These are phyloP conservation scores for Anagrus nilaparvatae DNA, from an alignment of 1,140 invertebrate species.

Conservation along the genomic window DNA sequence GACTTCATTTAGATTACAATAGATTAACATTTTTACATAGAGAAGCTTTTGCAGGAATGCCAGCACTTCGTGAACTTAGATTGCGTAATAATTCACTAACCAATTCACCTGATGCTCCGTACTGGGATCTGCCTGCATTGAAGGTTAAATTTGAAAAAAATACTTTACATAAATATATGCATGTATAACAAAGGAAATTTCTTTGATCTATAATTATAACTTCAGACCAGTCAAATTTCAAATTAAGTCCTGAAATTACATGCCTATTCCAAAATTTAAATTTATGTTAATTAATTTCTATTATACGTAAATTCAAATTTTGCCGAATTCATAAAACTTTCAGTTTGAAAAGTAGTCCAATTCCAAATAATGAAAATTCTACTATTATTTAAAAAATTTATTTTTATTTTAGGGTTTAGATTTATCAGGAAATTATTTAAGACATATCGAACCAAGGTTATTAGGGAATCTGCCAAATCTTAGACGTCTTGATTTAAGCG, in stretches of 20 bases:
- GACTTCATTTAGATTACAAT: constrained; percentile 72
- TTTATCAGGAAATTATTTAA: constrained; percentile 65
- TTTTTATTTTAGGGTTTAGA: constrained; percentile 51
- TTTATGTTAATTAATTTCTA: neutral
- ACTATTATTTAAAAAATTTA: constrained; percentile 1
- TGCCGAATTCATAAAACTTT: neutral
- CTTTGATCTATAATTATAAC: too few species aligned
- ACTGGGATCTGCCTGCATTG: constrained; percentile 70
- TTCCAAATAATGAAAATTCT: constrained; percentile 2
- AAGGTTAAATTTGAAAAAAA: too few species aligned
- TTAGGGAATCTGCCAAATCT: constrained; percentile 66
- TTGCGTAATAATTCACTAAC: constrained; percentile 68
- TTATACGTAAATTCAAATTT: neutral
- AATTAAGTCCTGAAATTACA: too few species aligned
- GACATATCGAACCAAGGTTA: constrained; percentile 56
- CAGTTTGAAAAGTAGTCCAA: neutral
- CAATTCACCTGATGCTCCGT: constrained; percentile 50
- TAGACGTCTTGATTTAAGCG: constrained; percentile 65
- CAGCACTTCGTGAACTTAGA: constrained; percentile 66
- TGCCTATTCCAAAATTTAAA: constrained; percentile 1
- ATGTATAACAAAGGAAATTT: too few species aligned
- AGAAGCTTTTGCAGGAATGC: constrained; percentile 70
- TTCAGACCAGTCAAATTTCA: too few species aligned
- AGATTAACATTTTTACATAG: constrained; percentile 58
- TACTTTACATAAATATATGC: too few species aligned